These are phyloP conservation scores for Protaetia brevitarsis DNA, from an alignment of 1,140 invertebrate genomes.

Conservation along the genomic window DNA sequence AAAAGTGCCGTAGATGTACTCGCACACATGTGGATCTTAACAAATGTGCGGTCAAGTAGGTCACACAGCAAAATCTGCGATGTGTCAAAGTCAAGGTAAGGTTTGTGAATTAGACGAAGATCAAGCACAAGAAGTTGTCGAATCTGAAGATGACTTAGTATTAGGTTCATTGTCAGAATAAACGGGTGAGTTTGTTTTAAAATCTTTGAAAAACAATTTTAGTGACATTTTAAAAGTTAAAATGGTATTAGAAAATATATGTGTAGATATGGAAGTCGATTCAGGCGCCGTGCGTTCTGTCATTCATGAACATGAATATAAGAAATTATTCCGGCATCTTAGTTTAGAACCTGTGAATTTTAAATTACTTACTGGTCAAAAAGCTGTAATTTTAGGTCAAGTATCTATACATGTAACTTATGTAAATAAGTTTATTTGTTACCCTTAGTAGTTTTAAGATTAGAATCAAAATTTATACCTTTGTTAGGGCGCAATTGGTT, in stretches of 20 bases:
- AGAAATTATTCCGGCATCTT: background rate
- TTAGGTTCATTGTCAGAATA: too few relatives aligned
- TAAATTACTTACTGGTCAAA: background rate
- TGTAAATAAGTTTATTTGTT: background rate
- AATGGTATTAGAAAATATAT: background rate
- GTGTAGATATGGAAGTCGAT: conserved; percentile 7
- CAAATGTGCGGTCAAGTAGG: too few relatives aligned
- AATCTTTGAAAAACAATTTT: background rate
- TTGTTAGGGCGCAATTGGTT: background rate
- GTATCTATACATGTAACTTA: background rate
- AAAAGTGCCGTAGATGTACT: background rate
- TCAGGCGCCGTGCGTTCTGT: background rate
- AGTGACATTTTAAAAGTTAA: background rate
- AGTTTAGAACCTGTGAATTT: background rate
- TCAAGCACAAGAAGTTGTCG: background rate
- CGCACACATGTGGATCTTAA: too few relatives aligned
- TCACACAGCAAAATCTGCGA: too few relatives aligned
- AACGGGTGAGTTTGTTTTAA: too few relatives aligned
- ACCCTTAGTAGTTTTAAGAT: background rate
- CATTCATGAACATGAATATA: background rate
- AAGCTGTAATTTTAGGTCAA: background rate
- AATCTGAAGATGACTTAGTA: too few relatives aligned
- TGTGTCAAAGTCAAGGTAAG: too few relatives aligned
- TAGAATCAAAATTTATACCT: background rate
- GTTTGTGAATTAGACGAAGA: background rate